Percentiles rank a stretch among this genome's conserved stretches.
These are phyloP conservation scores for Emydura subglobosa DNA, from an alignment of 2,113 vertebrate species.

Conservation along the genomic window DNA sequence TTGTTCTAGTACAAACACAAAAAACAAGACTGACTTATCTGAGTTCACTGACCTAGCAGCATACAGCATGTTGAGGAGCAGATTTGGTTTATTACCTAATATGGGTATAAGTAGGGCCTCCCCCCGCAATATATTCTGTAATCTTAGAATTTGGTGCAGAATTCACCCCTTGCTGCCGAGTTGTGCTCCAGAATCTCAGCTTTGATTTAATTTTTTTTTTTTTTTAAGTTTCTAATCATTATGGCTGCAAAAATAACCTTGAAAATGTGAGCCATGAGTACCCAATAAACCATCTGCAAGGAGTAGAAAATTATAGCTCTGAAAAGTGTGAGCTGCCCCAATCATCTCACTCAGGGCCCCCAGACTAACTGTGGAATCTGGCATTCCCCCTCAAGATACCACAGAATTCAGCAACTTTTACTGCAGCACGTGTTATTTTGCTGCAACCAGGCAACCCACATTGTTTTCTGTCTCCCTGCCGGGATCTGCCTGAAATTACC, in stretches of 20 bases:
- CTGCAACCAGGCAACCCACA: too few species aligned
- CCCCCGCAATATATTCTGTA: not conserved
- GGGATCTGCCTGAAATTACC: too few species aligned
- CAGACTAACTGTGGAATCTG: not conserved
- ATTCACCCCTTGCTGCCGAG: not conserved
- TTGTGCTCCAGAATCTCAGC: not conserved
- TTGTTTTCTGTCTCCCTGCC: too few species aligned
- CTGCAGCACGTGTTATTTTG: too few species aligned
- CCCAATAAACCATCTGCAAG: too few species aligned
- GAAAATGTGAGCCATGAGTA: too few species aligned
- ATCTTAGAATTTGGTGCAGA: not conserved
- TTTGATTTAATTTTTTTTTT: not conserved
- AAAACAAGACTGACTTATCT: not conserved
- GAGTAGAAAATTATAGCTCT: not conserved
- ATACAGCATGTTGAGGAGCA: not conserved
- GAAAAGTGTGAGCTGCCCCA: not conserved
- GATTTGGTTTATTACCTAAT: not conserved
- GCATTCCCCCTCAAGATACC: too few species aligned
- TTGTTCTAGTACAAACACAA: not conserved
- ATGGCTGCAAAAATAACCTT: too few species aligned
- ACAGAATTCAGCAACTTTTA: too few species aligned
- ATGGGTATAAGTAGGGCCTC: not conserved
- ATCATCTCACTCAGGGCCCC: not conserved
- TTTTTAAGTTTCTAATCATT: too few species aligned
- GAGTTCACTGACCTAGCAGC: not conserved